Evolutionary conservation across 2,797 vertebrate genomes (phyloP), one percentile per base, ranked within the genome.

Genomic region (Holocentrus rufus): DNA sequence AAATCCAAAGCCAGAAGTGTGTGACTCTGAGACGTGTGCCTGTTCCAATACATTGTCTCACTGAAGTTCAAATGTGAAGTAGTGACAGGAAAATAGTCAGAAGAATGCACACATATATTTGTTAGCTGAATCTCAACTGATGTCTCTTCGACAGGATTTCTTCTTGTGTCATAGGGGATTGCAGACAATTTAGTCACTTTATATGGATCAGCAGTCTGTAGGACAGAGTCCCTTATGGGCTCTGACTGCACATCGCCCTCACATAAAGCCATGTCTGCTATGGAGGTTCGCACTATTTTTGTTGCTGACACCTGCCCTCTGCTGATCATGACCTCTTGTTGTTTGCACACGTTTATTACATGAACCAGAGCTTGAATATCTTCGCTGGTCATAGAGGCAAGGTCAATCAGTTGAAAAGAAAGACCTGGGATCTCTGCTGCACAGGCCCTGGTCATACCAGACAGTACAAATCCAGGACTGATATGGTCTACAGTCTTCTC

Each of bases 1-100:
- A 95, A 96, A 85, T 97, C 95, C 52, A 96, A 89, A 77, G 91
- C 94, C 49, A 96, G 65, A 75, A 96, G 90, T 1, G 85, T 74
- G 23, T 97, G 93, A 59, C 89, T 94, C 10, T 90, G 90, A 54
- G 80, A 78, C 0, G 77, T 53, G 23, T 94, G 84, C n/a, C 91
- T 90, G 80, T 87, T 93, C 95, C 95, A 97, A 18, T 97, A 97
- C 8, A 97, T 56, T 0, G 94, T 92, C 27, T 88, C 89, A 11
- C 94, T 93, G 76, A 92, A 95, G 49, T 68, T 86, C 20, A 89
- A 64, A 69, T 94, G 94, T 17, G 95, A 94, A 67, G 87, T 22
- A 54, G 89, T 95, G 75, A 96, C 79, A 30, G 96, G 95, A 84
- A 95, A 97, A 87, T 94, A 97, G 85, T 97, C 95, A 3, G 94